These are phyloP conservation scores for Montipora foliosa DNA, from an alignment of 64 coral and sea anemone genomes.

Conservation along the genomic window DNA sequence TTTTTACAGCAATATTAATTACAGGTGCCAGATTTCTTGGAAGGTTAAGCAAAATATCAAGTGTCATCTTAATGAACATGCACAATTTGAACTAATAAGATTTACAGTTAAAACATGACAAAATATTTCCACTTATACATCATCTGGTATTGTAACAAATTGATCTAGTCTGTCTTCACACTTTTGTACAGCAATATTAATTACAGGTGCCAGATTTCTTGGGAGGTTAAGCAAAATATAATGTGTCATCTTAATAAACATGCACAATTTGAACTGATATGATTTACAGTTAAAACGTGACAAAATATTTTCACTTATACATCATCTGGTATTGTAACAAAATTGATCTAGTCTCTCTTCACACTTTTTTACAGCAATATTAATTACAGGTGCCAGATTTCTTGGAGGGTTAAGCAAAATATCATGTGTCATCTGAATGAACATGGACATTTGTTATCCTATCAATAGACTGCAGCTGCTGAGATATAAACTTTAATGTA, in stretches of 20 bases:
- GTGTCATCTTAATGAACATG: conserved; percentile 18
- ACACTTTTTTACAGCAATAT: not conserved
- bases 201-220: not conserved
- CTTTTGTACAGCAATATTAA: not conserved
- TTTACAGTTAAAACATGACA: no score
- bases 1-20: not conserved
- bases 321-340: no score
- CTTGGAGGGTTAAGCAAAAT: not conserved
- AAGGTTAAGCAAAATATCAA: not conserved
- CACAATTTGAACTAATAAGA: not conserved
- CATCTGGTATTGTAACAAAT: no score
- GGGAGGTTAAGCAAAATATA: not conserved
- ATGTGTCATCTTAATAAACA: conserved; percentile 9
- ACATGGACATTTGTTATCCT: conserved; percentile 91
- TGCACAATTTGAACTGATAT: no score
- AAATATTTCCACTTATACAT: no score
- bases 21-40: not conserved
- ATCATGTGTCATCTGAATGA: conserved; percentile 23
- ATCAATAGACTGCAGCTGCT: conserved; percentile 85
- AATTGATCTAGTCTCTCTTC: not conserved
- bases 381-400: not conserved
- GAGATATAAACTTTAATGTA: conserved; percentile 83
- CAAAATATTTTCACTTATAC: no score
- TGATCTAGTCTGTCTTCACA: not conserved
- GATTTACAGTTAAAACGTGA: no score